phyloP scores from a whole-genome alignment of 2,888 invertebrate species.

The Lasioglossum morio region DNA sequence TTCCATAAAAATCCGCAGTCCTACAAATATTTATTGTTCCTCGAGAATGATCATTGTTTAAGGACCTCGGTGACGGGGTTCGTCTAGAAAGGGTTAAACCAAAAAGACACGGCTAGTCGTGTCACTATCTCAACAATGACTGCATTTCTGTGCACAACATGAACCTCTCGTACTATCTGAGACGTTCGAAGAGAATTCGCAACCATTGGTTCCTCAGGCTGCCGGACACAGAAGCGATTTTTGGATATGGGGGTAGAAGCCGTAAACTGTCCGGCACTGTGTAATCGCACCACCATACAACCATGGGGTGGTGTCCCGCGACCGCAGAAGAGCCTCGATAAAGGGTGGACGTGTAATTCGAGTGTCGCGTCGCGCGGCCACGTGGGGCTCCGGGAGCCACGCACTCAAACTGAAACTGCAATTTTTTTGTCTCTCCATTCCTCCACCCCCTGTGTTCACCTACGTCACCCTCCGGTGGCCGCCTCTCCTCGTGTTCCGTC shows the following conservation, averaged over 20 bases:
- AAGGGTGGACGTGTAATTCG: constrained; percentile 70
- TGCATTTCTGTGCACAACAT: neutral
- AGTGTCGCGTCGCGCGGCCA: constrained; percentile 47
- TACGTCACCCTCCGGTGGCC: neutral
- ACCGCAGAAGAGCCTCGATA: constrained; percentile 70
- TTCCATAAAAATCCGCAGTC: too few relatives aligned
- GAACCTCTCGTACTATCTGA: too few relatives aligned
- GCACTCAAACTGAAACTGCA: constrained; percentile 43
- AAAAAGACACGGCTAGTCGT: neutral
- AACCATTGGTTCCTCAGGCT: neutral
- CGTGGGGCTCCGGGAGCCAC: constrained; percentile 39
- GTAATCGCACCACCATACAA: constrained; percentile 54
- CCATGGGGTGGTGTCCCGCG: constrained; percentile 68
- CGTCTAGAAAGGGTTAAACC: neutral
- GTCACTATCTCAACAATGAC: too few relatives aligned
- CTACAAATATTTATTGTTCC: too few relatives aligned
- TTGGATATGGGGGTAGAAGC: constrained; percentile 53
- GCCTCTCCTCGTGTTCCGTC: neutral
- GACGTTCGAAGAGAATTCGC: neutral
- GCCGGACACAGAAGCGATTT: constrained; percentile 40
- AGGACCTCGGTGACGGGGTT: neutral
- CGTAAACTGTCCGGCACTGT: constrained; percentile 62
- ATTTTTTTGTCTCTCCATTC: constrained; percentile 19
- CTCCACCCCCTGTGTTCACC: neutral
- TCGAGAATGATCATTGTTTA: neutral